These are phyloP conservation scores for Chrysodeixis includens DNA, from an alignment of 2,888 invertebrate species.

Conservation along the genomic window DNA sequence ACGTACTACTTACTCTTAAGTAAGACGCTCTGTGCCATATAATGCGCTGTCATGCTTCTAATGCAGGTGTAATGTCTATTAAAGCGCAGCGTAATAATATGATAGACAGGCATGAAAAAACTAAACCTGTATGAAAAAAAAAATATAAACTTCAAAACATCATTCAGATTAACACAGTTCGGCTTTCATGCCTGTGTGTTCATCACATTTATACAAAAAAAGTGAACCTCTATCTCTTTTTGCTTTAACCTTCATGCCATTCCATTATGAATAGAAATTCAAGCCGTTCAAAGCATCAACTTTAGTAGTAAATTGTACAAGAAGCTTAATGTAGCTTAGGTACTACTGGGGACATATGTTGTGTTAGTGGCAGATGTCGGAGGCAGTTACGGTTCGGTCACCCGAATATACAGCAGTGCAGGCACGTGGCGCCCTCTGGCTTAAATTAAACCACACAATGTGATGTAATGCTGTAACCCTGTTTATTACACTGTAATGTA, in stretches of 20 bases:
- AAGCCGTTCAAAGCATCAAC: too few species aligned
- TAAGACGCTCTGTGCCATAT: too few species aligned
- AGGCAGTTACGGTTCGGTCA: slow-evolving; percentile 12
- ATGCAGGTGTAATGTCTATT: neutral
- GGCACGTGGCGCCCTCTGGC: slow-evolving; percentile 22
- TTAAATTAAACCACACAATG: slow-evolving; percentile 4
- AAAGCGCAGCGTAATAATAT: neutral
- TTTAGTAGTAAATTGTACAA: too few species aligned
- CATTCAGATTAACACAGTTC: too few species aligned
- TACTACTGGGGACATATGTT: neutral
- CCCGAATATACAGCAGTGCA: slow-evolving; percentile 28
- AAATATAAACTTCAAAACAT: neutral
- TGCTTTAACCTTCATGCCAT: neutral
- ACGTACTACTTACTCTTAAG: too few species aligned
- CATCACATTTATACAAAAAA: too few species aligned
- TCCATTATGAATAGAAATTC: too few species aligned
- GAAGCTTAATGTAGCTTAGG: too few species aligned
- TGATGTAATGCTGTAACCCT: neutral
- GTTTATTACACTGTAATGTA: neutral
- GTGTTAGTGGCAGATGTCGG: slow-evolving; percentile 8
- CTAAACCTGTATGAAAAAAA: neutral
- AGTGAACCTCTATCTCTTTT: too few species aligned
- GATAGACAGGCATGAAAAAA: neutral
- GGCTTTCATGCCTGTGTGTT: too few species aligned
- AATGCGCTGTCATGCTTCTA: too few species aligned